Percentiles rank a stretch among this genome's conserved stretches.
Conservation (phyloP, 2,113 vertebrate genomes). For the Galeopterus variegatus region DNA sequence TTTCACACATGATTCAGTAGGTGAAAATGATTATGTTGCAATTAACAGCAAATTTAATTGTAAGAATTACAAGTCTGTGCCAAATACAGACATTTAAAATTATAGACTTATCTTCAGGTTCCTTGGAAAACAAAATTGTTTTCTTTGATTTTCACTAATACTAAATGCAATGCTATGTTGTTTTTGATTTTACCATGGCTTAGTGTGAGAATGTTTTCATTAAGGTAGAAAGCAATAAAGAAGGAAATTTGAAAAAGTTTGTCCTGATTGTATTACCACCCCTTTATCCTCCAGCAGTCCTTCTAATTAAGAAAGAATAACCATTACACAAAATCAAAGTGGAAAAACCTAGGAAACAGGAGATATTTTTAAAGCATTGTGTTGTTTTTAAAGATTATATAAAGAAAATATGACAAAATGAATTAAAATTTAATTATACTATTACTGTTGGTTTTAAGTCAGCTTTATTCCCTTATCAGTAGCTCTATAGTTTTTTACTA, state of each 20-base stretch:
- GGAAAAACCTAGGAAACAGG: slow-evolving; percentile 68
- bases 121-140: slow-evolving; percentile 42
- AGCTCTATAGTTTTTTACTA: slow-evolving; percentile 35
- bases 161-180: slow-evolving; percentile 48
- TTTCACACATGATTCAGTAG: not conserved
- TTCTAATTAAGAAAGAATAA: slow-evolving; percentile 81
- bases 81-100: not conserved
- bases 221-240: slow-evolving; percentile 82
- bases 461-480: slow-evolving; percentile 53
- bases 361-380: slow-evolving; percentile 67
- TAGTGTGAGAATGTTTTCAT: slow-evolving; percentile 84
- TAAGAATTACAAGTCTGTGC: slow-evolving; percentile 41
- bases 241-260: slow-evolving; percentile 80
- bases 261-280: slow-evolving; percentile 78
- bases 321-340: slow-evolving; percentile 76
- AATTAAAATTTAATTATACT: slow-evolving; percentile 69
- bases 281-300: slow-evolving; percentile 74
- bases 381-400: slow-evolving; percentile 72
- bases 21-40: slow-evolving; percentile 59
- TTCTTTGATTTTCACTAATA: slow-evolving; percentile 58
- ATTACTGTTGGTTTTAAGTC: slow-evolving; percentile 23
- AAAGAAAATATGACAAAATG: slow-evolving; percentile 79
- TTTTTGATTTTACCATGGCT: slow-evolving; percentile 71
- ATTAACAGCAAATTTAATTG: slow-evolving; percentile 57
- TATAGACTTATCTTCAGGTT: slow-evolving; percentile 29